A percentile compares a stretch with the other conserved stretches of the same genome.
phyloP scores from a whole-genome alignment of 2,888 invertebrate genomes.

The Onthophagus sagittarius region DNA sequence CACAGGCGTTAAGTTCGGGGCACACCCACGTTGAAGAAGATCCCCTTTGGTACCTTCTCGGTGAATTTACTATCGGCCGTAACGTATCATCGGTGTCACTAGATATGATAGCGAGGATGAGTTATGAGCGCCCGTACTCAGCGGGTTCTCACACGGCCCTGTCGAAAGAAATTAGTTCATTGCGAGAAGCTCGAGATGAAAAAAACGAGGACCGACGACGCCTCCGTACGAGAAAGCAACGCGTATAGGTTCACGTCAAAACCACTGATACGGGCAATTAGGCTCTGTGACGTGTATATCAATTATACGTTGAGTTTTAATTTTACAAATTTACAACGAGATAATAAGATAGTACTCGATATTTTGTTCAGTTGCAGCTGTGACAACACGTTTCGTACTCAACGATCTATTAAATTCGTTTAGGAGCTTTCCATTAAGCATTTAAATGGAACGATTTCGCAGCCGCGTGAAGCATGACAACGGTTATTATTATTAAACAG shows the following conservation, averaged over 20 bases:
- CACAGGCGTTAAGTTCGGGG: not conserved
- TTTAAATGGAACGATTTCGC: not conserved
- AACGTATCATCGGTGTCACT: not conserved
- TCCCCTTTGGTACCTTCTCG: not conserved
- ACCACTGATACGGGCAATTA: not conserved
- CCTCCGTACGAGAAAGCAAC: not conserved
- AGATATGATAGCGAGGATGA: not conserved
- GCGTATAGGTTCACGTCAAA: not conserved
- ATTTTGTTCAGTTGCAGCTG: no score
- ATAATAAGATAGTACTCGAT: not conserved
- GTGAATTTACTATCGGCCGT: not conserved
- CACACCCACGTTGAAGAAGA: not conserved
- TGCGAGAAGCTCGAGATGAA: not conserved
- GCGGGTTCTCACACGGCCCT: not conserved
- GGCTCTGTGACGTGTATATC: not conserved
- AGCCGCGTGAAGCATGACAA: not conserved
- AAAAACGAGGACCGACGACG: not conserved
- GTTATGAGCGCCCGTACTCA: not conserved
- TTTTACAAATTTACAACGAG: not conserved
- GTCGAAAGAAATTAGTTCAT: not conserved
- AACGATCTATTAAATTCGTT: not conserved
- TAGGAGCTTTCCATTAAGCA: not conserved
- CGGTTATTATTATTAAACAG: not conserved
- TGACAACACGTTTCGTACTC: not conserved
- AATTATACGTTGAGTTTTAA: not conserved